Percentiles rank a stretch among this genome's conserved stretches.
These are phyloP conservation scores for Sitta europaea DNA, from an alignment of 2,113 vertebrate genomes.

Conservation along the genomic window DNA sequence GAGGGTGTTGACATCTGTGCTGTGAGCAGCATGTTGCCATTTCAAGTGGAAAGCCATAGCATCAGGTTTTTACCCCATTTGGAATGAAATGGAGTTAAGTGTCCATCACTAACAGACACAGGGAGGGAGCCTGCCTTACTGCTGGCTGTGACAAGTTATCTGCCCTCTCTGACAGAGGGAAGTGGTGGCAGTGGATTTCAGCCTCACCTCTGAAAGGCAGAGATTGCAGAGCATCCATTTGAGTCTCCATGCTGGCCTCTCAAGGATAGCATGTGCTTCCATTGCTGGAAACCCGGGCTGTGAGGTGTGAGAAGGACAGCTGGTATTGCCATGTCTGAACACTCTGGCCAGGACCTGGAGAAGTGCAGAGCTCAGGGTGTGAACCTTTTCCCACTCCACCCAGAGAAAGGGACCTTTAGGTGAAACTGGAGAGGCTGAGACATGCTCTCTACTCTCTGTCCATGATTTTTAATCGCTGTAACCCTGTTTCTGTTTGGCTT, in stretches of 20 bases:
- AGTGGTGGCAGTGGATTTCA: neutral
- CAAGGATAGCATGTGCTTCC: neutral
- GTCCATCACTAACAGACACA: neutral
- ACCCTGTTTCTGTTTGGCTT: neutral
- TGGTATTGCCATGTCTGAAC: neutral
- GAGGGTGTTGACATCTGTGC: neutral
- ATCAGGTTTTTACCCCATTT: neutral
- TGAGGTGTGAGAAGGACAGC: neutral
- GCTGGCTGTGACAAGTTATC: neutral
- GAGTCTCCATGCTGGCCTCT: neutral
- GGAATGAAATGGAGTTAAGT: neutral
- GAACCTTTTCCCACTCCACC: neutral
- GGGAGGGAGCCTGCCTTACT: neutral
- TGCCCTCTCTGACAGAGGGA: neutral
- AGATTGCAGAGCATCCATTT: neutral
- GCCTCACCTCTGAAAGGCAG: neutral
- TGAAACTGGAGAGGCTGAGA: neutral
- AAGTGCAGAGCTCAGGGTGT: neutral
- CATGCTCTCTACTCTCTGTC: neutral
- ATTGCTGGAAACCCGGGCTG: accelerated
- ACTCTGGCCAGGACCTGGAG: neutral
- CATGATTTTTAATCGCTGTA: neutral
- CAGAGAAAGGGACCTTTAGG: neutral
- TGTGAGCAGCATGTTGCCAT: neutral
- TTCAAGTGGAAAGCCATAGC: neutral